Evolutionary conservation across 2,113 vertebrate species (phyloP), one percentile per base, ranked within the genome.

Genomic region (Tringa solitaria): DNA sequence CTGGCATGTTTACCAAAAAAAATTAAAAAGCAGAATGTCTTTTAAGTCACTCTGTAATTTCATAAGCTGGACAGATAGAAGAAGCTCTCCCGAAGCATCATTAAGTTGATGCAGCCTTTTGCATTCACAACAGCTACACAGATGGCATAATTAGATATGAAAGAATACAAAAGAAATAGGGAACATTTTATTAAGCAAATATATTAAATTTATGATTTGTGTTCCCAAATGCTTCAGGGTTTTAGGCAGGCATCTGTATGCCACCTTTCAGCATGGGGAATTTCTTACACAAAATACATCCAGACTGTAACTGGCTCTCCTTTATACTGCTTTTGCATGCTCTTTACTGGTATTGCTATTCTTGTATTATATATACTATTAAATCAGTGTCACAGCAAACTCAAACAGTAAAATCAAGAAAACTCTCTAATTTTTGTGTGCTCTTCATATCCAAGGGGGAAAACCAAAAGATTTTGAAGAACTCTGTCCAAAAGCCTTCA

Each of bases 11-110:
- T 51, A 76, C 22, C 39, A n/a, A 56, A 83, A 41, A 78, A 43
- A 87, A 89, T 80, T 86, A 76, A 83, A 85, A 87, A 69, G 45
- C 53, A 94, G 37, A 68, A 89, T n/a, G 70, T 78, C 87, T 95
- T 94, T 81, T 85, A 77, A 77, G 48, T 54, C 90, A 78, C 89
- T 91, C 89, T 32, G 39, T 27, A 33, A 73, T 74, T 92, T 84
- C 76, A 2, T 24, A 83, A 81, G 65, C 43, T 61, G 59, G 76
- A 87, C 57, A 45, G 30, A 37, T 60, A 57, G 83, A 79, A 89
- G 84, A 60, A 93, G 70, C 37, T 92, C 91, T 53, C 63, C 43
- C 19, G 32, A 74, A 92, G 43, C 15, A 39, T 74, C 50, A 4
- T 33, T 77, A 59, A 87, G 63, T 41, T 75, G 51, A 77, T n/a